Evolutionary conservation across 1,140 invertebrate species (phyloP).

Genomic region (Eueides isabella): DNA sequence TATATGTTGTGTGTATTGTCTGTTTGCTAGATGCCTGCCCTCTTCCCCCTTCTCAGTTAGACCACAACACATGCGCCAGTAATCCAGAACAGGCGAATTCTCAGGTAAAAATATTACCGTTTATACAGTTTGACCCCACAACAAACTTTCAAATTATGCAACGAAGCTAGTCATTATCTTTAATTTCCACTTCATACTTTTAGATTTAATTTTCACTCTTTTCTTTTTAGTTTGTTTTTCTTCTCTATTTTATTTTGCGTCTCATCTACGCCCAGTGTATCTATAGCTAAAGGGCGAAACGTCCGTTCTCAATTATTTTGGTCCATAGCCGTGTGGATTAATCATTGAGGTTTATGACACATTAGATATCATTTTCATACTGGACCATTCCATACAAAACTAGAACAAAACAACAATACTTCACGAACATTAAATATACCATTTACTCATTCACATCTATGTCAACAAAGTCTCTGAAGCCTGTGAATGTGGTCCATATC

Average conservation of each 20-base stretch:
- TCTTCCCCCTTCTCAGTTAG: constrained; percentile 86
- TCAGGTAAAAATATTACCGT: constrained; percentile 80
- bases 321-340: constrained; percentile 47
- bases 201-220: constrained; percentile 74
- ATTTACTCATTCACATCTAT: constrained; percentile 68
- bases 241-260: constrained; percentile 65
- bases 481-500: constrained; percentile 70
- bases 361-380: constrained; percentile 76
- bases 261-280: constrained; percentile 70
- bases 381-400: constrained; percentile 73
- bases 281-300: constrained; percentile 50
- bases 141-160: constrained; percentile 78
- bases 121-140: constrained; percentile 76
- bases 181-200: constrained; percentile 77
- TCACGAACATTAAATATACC: constrained; percentile 73
- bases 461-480: constrained; percentile 59
- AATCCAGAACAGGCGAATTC: constrained; percentile 83
- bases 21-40: constrained; percentile 86
- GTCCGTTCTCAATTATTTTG: constrained; percentile 48
- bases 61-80: constrained; percentile 84
- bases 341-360: constrained; percentile 59
- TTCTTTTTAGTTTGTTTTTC: constrained; percentile 52
- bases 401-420: constrained; percentile 77
- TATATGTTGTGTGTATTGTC: constrained; percentile 84
- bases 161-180: constrained; percentile 74